Evolutionary conservation across 2,888 invertebrate genomes (phyloP).

Genomic region (Matsumyia berberina): DNA sequence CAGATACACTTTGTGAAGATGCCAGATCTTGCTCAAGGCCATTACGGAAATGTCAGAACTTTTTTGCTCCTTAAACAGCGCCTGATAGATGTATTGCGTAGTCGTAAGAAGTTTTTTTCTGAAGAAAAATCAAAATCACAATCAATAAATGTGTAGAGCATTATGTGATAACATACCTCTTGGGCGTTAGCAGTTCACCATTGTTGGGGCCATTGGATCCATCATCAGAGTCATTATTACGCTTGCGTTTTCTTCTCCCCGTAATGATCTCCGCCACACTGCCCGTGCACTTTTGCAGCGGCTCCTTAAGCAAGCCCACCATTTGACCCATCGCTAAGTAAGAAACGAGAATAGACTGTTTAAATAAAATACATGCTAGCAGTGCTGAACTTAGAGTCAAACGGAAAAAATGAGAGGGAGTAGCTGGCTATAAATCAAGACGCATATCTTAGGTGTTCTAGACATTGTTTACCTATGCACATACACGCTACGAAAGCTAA

Average conservation of each 20-base stretch:
- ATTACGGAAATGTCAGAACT: conserved; percentile 90
- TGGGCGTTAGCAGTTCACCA: conserved; percentile 87
- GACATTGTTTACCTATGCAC: not conserved
- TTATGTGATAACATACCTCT: conserved; percentile 85
- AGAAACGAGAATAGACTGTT: not conserved
- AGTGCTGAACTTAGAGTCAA: not conserved
- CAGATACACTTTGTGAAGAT: conserved; percentile 91
- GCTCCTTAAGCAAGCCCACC: conserved; percentile 82
- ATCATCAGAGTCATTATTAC: conserved; percentile 83
- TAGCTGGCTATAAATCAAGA: not conserved
- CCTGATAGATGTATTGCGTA: conserved; percentile 91
- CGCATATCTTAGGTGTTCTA: conserved; percentile 9
- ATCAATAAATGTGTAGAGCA: conserved; percentile 6
- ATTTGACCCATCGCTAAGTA: conserved; percentile 84
- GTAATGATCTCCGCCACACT: conserved; percentile 84
- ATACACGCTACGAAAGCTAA: not conserved
- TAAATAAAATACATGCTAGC: not conserved
- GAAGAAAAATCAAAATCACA: conserved; percentile 25
- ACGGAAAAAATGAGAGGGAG: not conserved
- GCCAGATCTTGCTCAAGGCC: conserved; percentile 90
- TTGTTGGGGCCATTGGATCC: conserved; percentile 80
- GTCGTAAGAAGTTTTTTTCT: conserved; percentile 89
- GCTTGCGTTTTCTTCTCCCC: conserved; percentile 85
- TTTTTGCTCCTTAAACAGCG: conserved; percentile 90
- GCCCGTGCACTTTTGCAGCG: conserved; percentile 82